Percentiles rank a stretch among this genome's conserved stretches.
Evolutionary conservation across 2,888 invertebrate genomes (phyloP).

Genomic region (Auanema sp.): DNA sequence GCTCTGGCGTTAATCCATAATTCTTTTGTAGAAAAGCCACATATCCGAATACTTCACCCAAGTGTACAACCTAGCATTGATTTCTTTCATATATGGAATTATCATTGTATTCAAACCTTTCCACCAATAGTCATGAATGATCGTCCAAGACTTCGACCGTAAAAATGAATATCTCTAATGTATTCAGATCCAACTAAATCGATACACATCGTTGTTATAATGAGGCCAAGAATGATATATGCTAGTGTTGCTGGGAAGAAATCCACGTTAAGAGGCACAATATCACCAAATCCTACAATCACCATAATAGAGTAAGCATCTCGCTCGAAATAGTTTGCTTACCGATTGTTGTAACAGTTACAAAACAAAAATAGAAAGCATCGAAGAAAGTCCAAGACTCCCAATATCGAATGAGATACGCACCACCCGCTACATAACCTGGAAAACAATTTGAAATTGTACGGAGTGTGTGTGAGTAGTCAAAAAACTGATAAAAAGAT

Average conservation of each 20-base stretch:
- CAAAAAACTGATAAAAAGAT: background rate
- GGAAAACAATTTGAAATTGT: constrained; percentile 14
- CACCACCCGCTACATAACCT: constrained; percentile 64
- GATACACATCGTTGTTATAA: constrained; percentile 65
- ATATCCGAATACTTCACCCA: constrained; percentile 64
- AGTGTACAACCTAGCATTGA: constrained; percentile 57
- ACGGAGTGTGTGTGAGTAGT: background rate
- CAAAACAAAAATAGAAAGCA: constrained; percentile 64
- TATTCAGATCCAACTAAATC: constrained; percentile 64
- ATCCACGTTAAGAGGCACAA: constrained; percentile 62
- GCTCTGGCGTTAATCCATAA: constrained; percentile 64
- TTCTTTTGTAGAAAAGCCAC: constrained; percentile 64
- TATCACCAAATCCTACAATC: constrained; percentile 62
- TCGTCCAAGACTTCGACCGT: constrained; percentile 62
- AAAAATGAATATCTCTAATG: constrained; percentile 64
- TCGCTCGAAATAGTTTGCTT: constrained; percentile 1
- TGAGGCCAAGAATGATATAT: constrained; percentile 63
- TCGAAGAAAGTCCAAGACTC: constrained; percentile 64
- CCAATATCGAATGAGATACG: constrained; percentile 63
- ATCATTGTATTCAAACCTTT: constrained; percentile 34
- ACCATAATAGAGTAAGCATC: background rate
- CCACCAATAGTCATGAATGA: constrained; percentile 64
- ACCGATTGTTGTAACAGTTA: constrained; percentile 65
- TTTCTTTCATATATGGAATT: background rate
- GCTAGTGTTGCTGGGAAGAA: constrained; percentile 62